phyloP scores from a whole-genome alignment of 2,888 invertebrate species.

The Xestia rhomboidea region DNA sequence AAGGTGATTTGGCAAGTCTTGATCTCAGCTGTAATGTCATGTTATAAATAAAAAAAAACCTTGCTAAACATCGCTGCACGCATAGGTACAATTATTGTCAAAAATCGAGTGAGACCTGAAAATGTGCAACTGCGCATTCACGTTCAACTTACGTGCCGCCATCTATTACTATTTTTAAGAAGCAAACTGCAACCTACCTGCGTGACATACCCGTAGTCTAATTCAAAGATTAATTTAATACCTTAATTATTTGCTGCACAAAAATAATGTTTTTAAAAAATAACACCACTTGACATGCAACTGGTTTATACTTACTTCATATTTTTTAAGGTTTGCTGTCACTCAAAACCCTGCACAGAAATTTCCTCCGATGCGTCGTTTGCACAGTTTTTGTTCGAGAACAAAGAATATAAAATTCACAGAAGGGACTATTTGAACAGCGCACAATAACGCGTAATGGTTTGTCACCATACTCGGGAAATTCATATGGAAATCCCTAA shows the following conservation, averaged over 20 bases:
- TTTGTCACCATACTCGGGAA: conserved; percentile 44
- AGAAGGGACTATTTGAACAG: conserved; percentile 43
- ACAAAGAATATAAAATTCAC: conserved; percentile 46
- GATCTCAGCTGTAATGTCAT: not conserved
- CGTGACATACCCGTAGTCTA: not conserved
- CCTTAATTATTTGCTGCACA: not conserved
- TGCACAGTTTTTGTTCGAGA: conserved; percentile 23
- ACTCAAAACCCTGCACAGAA: conserved; percentile 1
- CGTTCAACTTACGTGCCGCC: too few relatives aligned
- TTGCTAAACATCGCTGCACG: too few relatives aligned
- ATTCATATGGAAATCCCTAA: conserved; percentile 62
- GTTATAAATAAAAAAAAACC: not conserved
- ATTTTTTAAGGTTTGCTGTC: not conserved
- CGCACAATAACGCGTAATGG: conserved; percentile 42
- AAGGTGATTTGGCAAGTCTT: not conserved
- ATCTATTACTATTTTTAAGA: not conserved
- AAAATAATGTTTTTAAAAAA: not conserved
- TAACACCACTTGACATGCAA: not conserved
- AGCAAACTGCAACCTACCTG: not conserved
- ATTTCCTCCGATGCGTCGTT: conserved; percentile 18
- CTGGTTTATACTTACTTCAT: not conserved
- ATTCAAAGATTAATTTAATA: not conserved
- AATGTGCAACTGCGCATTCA: too few relatives aligned
- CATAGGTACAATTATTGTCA: too few relatives aligned
- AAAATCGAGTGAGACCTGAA: too few relatives aligned